Evolutionary conservation across 2,888 invertebrate species (phyloP).

Genomic region (Argyresthia goedartella): DNA sequence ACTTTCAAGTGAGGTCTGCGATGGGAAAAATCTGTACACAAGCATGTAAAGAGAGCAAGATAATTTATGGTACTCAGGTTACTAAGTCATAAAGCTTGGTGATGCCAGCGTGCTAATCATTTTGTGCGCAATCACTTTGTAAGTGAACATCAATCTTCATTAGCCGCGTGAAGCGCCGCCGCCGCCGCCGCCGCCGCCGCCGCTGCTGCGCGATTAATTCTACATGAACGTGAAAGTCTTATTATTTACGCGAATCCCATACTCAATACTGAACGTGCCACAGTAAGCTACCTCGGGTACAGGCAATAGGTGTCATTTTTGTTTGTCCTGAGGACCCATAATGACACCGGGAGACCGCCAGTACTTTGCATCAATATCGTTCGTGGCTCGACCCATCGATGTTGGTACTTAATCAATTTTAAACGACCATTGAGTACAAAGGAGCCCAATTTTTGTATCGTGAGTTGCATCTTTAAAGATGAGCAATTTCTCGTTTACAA

Average conservation of each 20-base stretch:
- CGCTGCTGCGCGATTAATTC: constrained; percentile 40
- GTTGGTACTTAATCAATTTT: neutral
- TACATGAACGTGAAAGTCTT: constrained; percentile 58
- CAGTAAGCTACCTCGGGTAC: too few species aligned
- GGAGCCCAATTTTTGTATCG: neutral
- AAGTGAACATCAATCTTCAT: constrained; percentile 60
- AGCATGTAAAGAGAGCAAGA: too few species aligned
- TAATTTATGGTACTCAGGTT: neutral
- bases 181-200: constrained; percentile 7
- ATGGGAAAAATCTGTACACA: too few species aligned
- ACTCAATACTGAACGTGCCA: neutral
- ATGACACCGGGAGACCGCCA: too few species aligned
- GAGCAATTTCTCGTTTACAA: neutral
- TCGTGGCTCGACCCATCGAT: neutral
- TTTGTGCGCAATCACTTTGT: constrained; percentile 22
- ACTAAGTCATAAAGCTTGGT: neutral
- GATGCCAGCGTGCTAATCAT: constrained; percentile 3
- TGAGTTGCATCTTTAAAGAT: neutral
- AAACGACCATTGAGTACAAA: neutral
- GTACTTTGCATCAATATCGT: too few species aligned
- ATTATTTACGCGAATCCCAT: constrained; percentile 39
- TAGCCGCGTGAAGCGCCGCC: constrained; percentile 44
- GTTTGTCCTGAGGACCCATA: too few species aligned
- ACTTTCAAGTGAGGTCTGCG: too few species aligned
- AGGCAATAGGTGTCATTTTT: too few species aligned